Evolutionary conservation across 2,113 vertebrate species (phyloP).

Genomic region (Clarias macrocephalus): DNA sequence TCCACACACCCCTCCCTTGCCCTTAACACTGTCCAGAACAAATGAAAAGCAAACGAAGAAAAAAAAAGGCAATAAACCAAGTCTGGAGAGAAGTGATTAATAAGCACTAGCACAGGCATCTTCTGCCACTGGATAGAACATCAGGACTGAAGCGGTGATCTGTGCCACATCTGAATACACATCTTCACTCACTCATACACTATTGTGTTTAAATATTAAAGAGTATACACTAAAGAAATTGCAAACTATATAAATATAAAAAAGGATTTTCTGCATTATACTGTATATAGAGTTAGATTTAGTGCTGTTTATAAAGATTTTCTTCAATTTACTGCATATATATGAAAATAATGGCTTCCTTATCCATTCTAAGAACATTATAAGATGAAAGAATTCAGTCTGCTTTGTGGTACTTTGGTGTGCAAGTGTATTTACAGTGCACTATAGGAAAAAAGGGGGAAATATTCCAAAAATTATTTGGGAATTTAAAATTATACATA

Average conservation of each 20-base stretch:
- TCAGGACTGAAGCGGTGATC: background rate
- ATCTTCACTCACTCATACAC: background rate
- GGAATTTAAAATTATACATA: too few relatives aligned
- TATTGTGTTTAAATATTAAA: too few relatives aligned
- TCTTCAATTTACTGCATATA: background rate
- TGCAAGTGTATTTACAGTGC: background rate
- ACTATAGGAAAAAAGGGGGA: background rate
- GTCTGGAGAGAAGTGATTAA: conserved; percentile 29
- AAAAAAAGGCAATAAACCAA: conserved; percentile 31
- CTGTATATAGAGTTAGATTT: background rate
- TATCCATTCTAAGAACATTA: background rate
- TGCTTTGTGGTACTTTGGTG: background rate
- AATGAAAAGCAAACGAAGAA: conserved; percentile 33
- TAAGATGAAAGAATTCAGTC: background rate
- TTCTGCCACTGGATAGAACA: conserved; percentile 9
- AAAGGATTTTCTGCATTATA: background rate
- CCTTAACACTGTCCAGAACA: conserved; percentile 49
- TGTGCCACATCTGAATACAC: background rate
- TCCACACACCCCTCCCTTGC: conserved; percentile 2
- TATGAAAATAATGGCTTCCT: background rate
- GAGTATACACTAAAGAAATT: background rate
- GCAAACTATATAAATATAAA: background rate
- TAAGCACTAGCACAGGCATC: conserved; percentile 2
- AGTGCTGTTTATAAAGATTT: background rate
- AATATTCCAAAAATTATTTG: background rate